These are phyloP conservation scores for Ariolimax columbianus DNA, from an alignment of 2,888 invertebrate genomes.

Conservation along the genomic window DNA sequence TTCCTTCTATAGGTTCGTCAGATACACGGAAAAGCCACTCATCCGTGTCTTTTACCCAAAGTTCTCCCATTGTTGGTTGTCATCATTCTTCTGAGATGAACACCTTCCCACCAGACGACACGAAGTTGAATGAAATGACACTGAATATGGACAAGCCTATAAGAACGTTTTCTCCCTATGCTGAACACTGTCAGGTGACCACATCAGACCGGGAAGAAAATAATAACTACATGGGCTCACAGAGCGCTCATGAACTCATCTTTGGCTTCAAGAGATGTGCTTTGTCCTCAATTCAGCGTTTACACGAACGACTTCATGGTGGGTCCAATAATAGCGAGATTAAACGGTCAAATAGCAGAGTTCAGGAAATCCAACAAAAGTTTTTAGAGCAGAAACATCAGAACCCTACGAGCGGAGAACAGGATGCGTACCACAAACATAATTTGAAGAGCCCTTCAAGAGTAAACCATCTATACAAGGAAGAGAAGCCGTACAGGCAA, in stretches of 20 bases:
- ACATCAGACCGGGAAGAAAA: not conserved
- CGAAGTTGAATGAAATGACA: not conserved
- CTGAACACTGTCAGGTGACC: not conserved
- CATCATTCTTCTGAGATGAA: not conserved
- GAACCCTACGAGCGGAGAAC: not conserved
- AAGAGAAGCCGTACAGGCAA: constrained; percentile 41
- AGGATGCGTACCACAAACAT: not conserved
- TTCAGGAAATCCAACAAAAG: not conserved
- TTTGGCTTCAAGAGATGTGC: not conserved
- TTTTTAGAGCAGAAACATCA: not conserved
- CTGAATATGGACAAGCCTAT: not conserved
- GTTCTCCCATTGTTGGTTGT: not conserved
- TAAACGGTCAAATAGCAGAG: not conserved
- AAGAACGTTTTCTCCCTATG: not conserved
- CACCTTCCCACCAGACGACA: not conserved
- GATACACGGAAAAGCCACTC: not conserved
- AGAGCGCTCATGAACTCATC: not conserved
- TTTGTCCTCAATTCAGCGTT: not conserved
- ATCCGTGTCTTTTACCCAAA: not conserved
- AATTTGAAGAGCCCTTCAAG: not conserved
- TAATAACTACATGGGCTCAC: not conserved
- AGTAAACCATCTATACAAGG: not conserved
- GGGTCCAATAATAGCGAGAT: not conserved
- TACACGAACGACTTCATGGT: not conserved
- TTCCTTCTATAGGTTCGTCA: not conserved